Percentiles rank a stretch among this genome's conserved stretches.
Evolutionary conservation across 1,140 invertebrate species (phyloP).

Genomic region (Anastatus disparis): DNA sequence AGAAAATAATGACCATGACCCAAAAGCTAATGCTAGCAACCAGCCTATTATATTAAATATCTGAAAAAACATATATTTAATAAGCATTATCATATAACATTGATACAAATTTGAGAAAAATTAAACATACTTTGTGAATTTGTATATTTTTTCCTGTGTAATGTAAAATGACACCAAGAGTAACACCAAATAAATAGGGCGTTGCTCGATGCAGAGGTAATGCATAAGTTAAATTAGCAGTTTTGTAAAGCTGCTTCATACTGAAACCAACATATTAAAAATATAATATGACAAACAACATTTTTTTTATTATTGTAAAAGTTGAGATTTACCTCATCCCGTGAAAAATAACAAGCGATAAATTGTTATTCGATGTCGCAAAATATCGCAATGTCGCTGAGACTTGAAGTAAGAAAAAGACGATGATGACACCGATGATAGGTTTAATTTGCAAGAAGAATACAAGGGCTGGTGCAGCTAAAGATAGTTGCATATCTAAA

Average conservation of each 20-base stretch:
- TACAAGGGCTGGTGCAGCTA: slow-evolving; percentile 76
- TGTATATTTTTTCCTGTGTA: slow-evolving; percentile 62
- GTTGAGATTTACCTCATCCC: slow-evolving; percentile 75
- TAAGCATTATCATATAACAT: slow-evolving; percentile 4
- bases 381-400: slow-evolving; percentile 73
- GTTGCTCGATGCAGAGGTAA: slow-evolving; percentile 73
- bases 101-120: background rate
- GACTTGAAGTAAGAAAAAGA: slow-evolving; percentile 68
- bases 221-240: slow-evolving; percentile 73
- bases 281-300: too few relatives aligned
- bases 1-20: slow-evolving; percentile 71
- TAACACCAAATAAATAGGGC: slow-evolving; percentile 74
- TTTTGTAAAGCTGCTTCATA: slow-evolving; percentile 74
- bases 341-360: slow-evolving; percentile 74
- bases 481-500: slow-evolving; percentile 84
- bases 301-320: too few relatives aligned
- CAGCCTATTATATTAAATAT: slow-evolving; percentile 68
- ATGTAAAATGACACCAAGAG: slow-evolving; percentile 71
- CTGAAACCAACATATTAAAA: slow-evolving; percentile 60
- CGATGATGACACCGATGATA: slow-evolving; percentile 66
- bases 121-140: slow-evolving; percentile 59
- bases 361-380: slow-evolving; percentile 68
- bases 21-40: slow-evolving; percentile 65
- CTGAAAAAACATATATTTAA: slow-evolving; percentile 50
- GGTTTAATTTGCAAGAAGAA: slow-evolving; percentile 73